Evolutionary conservation across 2,113 vertebrate genomes (phyloP).

Genomic region (Megaceryle torquata): DNA sequence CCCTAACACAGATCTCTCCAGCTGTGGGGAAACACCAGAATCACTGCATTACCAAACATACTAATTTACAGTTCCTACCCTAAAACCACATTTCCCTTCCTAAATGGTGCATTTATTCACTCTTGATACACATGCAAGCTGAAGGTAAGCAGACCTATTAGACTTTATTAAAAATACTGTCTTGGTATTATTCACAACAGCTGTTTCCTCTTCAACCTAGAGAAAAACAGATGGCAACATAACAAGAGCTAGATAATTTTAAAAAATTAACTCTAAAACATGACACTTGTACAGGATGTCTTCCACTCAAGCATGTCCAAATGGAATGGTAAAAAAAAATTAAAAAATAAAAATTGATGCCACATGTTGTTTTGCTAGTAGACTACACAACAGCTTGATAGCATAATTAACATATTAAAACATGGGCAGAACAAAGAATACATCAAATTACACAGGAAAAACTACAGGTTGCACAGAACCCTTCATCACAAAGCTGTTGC

Average conservation of each 20-base stretch:
- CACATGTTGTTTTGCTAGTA: constrained; percentile 41
- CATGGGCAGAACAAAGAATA: constrained; percentile 30
- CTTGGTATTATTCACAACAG: constrained; percentile 56
- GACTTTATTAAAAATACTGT: constrained; percentile 48
- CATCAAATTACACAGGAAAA: background rate
- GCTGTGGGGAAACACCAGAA: background rate
- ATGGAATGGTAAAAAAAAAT: background rate
- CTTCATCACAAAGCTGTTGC: background rate
- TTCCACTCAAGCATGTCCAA: constrained; percentile 46
- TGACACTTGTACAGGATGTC: constrained; percentile 50
- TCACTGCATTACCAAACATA: background rate
- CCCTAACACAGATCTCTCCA: background rate
- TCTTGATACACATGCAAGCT: background rate
- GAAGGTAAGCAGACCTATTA: constrained; percentile 55
- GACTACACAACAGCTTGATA: background rate
- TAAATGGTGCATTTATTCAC: background rate
- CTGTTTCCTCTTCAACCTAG: constrained; percentile 61
- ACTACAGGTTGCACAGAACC: background rate
- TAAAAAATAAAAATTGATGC: background rate
- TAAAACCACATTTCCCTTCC: background rate
- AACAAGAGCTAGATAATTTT: constrained; percentile 58
- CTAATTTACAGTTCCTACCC: background rate
- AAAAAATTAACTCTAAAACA: constrained; percentile 51
- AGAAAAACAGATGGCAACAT: constrained; percentile 61
- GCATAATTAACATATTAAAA: constrained; percentile 36